A percentile compares a stretch with the other conserved stretches of the same genome.
Conservation (phyloP, 2,888 invertebrate species). For the Pheosia gnoma region DNA sequence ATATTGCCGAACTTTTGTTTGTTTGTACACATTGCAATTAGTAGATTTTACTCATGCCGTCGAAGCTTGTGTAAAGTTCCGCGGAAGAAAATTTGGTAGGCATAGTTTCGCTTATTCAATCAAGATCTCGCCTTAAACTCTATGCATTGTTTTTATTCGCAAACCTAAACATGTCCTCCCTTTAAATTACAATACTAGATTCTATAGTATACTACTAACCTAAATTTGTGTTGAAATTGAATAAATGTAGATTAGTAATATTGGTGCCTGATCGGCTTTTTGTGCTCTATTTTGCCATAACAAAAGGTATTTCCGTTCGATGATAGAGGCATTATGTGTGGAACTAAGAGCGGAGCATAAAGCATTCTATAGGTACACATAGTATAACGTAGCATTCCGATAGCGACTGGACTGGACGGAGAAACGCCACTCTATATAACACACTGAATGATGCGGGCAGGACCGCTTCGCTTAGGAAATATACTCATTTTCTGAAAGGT, state of each 20-base stretch:
- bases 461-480: conserved; percentile 45
- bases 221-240: background rate
- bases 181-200: too few species aligned
- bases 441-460: conserved; percentile 47
- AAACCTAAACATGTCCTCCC: too few species aligned
- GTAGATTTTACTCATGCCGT: too few species aligned
- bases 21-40: background rate
- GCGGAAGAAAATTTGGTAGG: too few species aligned
- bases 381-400: conserved; percentile 36
- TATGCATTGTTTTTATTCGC: too few species aligned
- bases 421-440: conserved; percentile 62
- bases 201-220: background rate
- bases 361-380: conserved; percentile 19
- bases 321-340: conserved; percentile 21
- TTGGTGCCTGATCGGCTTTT: conserved; percentile 17
- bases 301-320: conserved; percentile 33
- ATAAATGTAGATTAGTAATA: background rate
- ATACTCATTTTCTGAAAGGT: conserved; percentile 48
- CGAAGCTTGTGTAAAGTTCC: too few species aligned
- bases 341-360: conserved; percentile 22
- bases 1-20: background rate
- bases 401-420: conserved; percentile 40
- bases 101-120: too few species aligned
- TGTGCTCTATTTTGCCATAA: conserved; percentile 22
- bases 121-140: too few species aligned